Conservation (phyloP, 2,113 vertebrate genomes). For the Ctenodactylus gundi region DNA sequence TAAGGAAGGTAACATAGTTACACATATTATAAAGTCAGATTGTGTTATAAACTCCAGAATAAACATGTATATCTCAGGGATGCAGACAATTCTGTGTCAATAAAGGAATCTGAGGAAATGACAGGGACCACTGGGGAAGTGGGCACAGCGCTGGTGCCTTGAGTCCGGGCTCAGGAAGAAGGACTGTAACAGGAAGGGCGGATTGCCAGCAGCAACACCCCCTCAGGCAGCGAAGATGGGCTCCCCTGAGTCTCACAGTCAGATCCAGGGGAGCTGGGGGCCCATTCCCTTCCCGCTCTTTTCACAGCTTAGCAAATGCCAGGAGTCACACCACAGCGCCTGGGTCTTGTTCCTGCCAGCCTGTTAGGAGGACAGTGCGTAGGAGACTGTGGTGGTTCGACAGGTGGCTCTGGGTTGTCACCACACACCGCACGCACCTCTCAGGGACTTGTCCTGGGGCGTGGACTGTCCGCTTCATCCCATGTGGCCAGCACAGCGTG, state of each 20-base stretch:
- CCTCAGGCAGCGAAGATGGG: too few species aligned
- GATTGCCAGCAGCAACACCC: not conserved
- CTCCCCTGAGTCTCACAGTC: not conserved
- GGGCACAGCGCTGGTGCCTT: not conserved
- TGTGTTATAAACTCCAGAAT: not conserved
- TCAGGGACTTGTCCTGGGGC: not conserved
- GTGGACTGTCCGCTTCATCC: not conserved
- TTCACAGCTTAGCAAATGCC: too few species aligned
- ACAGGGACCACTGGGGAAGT: fast-evolving
- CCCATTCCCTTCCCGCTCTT: too few species aligned
- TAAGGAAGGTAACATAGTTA: not conserved
- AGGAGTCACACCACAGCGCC: too few species aligned
- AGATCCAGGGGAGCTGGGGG: not conserved
- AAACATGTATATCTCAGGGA: not conserved
- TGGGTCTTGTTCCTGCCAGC: too few species aligned
- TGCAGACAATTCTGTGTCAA: not conserved
- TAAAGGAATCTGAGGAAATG: not conserved
- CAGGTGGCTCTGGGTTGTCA: too few species aligned
- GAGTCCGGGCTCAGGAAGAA: not conserved
- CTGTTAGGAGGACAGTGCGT: not conserved
- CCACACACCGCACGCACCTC: too few species aligned
- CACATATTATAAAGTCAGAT: not conserved
- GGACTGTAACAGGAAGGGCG: not conserved
- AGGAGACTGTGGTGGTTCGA: too few species aligned
- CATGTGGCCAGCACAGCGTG: not conserved